A percentile compares a stretch with the other conserved stretches of the same genome.
These are phyloP conservation scores for Fistularia commersonii DNA, from an alignment of 2,797 vertebrate genomes.

Conservation along the genomic window DNA sequence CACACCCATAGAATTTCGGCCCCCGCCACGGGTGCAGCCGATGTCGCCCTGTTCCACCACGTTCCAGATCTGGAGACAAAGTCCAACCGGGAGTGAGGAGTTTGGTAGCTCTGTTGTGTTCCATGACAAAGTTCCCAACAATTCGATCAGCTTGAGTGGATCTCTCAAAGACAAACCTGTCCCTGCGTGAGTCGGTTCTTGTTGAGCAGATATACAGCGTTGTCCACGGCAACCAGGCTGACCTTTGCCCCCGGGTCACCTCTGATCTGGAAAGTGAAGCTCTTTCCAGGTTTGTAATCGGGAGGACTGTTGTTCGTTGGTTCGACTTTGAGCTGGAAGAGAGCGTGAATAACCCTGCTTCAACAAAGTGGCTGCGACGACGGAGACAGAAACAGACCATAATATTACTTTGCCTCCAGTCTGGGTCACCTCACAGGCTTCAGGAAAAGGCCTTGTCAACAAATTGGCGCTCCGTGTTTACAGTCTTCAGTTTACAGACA, in stretches of 20 bases:
- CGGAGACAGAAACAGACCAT: too few relatives aligned
- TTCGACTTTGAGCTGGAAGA: slow-evolving; percentile 58
- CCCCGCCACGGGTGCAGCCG: slow-evolving; percentile 76
- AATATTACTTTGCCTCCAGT: too few relatives aligned
- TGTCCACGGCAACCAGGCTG: slow-evolving; percentile 80
- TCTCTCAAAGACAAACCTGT: slow-evolving; percentile 63
- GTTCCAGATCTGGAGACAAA: slow-evolving; percentile 73
- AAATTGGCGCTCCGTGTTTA: too few relatives aligned
- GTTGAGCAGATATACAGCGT: slow-evolving; percentile 77
- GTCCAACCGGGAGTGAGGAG: background rate
- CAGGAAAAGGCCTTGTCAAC: too few relatives aligned
- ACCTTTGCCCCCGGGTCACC: slow-evolving; percentile 77
- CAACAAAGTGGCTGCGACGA: too few relatives aligned
- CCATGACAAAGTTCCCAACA: too few relatives aligned
- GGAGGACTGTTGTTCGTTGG: background rate
- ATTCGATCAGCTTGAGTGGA: background rate
- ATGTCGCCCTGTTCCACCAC: slow-evolving; percentile 72
- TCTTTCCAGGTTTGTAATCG: slow-evolving; percentile 55
- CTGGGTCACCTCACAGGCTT: too few relatives aligned
- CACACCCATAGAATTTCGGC: slow-evolving; percentile 46
- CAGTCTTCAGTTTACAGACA: too few relatives aligned
- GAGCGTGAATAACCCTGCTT: background rate
- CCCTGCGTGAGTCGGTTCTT: slow-evolving; percentile 76
- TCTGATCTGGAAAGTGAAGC: slow-evolving; percentile 56
- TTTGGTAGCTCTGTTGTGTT: background rate